Evolutionary conservation across 2,888 invertebrate species (phyloP).

Genomic region (Amblyjoppa fuscipennis): DNA sequence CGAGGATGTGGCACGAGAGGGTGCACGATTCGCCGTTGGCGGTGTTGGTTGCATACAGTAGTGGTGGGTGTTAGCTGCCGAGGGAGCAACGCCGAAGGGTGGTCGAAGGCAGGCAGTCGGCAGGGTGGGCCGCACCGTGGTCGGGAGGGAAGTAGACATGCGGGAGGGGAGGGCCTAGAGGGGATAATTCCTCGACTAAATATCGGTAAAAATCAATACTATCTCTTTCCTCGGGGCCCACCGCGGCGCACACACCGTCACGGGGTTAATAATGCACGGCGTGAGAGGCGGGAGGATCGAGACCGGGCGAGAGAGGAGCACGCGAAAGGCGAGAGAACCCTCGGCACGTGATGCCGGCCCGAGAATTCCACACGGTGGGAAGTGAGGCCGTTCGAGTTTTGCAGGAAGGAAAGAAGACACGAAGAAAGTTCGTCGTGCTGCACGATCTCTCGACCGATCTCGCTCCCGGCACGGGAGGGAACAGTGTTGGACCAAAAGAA

Average conservation of each 20-base stretch:
- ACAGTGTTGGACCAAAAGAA: constrained; percentile 8
- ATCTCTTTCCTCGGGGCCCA: constrained; percentile 79
- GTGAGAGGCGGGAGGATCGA: background rate
- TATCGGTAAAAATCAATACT: constrained; percentile 84
- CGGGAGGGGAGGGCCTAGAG: constrained; percentile 71
- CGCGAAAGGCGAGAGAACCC: constrained; percentile 16
- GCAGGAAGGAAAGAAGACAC: background rate
- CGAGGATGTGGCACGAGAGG: constrained; percentile 6
- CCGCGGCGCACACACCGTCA: constrained; percentile 66
- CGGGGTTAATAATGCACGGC: constrained; percentile 77
- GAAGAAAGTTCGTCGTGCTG: background rate
- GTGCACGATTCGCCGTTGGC: constrained; percentile 8
- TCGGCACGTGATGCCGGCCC: background rate
- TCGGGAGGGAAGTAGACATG: constrained; percentile 61
- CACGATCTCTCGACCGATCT: background rate
- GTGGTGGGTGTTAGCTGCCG: constrained; percentile 19
- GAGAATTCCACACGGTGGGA: constrained; percentile 9
- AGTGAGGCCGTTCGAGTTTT: background rate
- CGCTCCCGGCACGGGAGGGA: background rate
- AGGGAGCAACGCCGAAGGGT: constrained; percentile 59
- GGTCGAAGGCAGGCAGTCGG: constrained; percentile 55
- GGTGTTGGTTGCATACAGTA: background rate
- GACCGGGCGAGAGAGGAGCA: background rate
- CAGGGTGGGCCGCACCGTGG: constrained; percentile 40
- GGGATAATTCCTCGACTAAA: constrained; percentile 84